Percentiles rank a stretch among this genome's conserved stretches.
Evolutionary conservation across 2,113 vertebrate genomes (phyloP).

Genomic region (Entelurus aequoreus): DNA sequence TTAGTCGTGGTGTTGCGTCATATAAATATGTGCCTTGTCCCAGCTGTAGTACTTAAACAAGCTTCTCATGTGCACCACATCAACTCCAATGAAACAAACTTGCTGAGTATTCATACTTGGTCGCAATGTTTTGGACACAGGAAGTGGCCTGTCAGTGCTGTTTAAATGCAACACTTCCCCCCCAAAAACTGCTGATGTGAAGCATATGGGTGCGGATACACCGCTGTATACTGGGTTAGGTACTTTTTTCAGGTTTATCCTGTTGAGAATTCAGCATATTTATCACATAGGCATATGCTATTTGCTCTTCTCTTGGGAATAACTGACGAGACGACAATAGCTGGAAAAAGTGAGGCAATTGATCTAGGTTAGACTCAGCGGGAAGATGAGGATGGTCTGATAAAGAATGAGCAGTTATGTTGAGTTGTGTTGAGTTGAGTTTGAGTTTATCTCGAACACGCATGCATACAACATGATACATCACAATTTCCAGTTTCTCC

Average conservation of each 20-base stretch:
- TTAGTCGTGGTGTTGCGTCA: constrained; percentile 20
- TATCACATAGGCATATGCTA: too few species aligned
- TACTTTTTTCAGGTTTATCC: neutral
- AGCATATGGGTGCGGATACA: constrained; percentile 57
- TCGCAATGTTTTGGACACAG: constrained; percentile 52
- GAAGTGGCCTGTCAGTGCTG: constrained; percentile 62
- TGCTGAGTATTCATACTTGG: constrained; percentile 13
- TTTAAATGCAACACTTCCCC: constrained; percentile 57
- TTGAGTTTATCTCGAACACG: too few species aligned
- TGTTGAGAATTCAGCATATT: constrained; percentile 18
- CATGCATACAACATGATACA: too few species aligned
- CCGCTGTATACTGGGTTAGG: constrained; percentile 28
- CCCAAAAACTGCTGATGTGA: constrained; percentile 53
- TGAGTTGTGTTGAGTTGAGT: too few species aligned
- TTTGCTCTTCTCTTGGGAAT: too few species aligned
- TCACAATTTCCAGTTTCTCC: too few species aligned
- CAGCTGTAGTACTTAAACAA: constrained; percentile 6
- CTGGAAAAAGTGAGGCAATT: constrained; percentile 4
- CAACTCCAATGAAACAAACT: constrained; percentile 18
- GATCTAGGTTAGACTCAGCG: neutral
- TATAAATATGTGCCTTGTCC: constrained; percentile 25
- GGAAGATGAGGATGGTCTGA: neutral
- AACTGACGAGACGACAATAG: constrained; percentile 16
- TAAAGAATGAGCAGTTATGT: constrained; percentile 46
- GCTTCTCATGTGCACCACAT: constrained; percentile 10